Evolutionary conservation across 2,113 vertebrate genomes (phyloP).

Genomic region (Centropus unirufus): DNA sequence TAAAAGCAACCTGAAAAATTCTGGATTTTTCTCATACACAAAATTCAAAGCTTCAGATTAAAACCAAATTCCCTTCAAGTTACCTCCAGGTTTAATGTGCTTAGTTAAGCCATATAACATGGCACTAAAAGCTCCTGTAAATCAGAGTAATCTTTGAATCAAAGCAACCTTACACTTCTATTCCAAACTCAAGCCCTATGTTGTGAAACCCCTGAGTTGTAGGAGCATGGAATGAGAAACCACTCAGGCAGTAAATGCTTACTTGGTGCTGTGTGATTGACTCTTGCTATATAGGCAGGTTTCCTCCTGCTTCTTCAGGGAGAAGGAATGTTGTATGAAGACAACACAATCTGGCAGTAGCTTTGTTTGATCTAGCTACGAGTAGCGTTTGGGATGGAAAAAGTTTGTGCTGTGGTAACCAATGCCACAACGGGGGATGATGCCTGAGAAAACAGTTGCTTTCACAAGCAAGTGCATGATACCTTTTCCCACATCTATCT

Average conservation of each 20-base stretch:
- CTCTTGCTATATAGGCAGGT: neutral
- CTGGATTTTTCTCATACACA: neutral
- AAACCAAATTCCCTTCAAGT: neutral
- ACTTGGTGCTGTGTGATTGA: neutral
- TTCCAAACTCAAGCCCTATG: neutral
- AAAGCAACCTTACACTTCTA: neutral
- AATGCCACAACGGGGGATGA: neutral
- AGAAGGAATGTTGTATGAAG: neutral
- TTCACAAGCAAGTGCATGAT: neutral
- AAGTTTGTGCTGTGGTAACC: neutral
- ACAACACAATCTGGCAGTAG: neutral
- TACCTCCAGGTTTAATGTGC: neutral
- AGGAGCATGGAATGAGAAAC: neutral
- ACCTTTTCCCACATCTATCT: neutral
- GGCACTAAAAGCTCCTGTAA: neutral
- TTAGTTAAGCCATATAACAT: neutral
- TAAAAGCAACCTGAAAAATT: neutral
- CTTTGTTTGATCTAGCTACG: neutral
- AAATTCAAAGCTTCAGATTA: neutral
- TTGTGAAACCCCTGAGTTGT: neutral
- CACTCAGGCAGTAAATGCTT: neutral
- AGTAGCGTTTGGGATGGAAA: neutral
- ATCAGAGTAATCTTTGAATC: too few relatives aligned
- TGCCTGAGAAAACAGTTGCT: neutral
- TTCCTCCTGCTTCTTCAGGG: slow-evolving; percentile 19